Conservation (phyloP, 2,113 vertebrate genomes). For the Arizona elegans region DNA sequence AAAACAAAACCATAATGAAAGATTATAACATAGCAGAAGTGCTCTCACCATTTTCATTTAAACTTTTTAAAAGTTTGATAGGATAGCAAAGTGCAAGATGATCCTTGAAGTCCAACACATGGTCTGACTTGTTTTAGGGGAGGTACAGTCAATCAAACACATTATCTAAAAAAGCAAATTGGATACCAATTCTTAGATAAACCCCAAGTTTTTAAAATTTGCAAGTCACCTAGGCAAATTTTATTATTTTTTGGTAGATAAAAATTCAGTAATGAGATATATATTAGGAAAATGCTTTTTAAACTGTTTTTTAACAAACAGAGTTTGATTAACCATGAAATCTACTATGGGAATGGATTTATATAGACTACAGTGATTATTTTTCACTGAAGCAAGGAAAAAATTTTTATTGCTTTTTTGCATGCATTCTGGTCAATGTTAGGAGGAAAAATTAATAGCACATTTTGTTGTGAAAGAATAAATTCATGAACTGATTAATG, state of each 20-base stretch:
- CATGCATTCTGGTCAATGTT: background rate
- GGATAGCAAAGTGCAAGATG: background rate
- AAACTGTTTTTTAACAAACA: background rate
- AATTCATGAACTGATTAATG: background rate
- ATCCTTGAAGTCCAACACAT: background rate
- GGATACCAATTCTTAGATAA: background rate
- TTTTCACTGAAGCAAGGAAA: background rate
- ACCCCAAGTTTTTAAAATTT: background rate
- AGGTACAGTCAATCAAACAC: background rate
- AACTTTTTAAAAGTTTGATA: background rate
- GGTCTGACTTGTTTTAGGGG: background rate
- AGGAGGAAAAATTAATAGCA: background rate
- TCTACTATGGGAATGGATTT: background rate
- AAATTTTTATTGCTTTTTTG: background rate
- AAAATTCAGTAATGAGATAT: background rate
- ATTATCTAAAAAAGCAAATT: background rate
- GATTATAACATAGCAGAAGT: background rate
- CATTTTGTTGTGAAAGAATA: background rate
- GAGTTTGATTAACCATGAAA: background rate
- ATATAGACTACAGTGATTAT: background rate
- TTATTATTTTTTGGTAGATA: background rate
- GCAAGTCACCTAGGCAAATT: background rate
- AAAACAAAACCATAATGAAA: conserved; percentile 23
- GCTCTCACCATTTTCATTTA: background rate
- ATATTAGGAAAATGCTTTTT: background rate